These are phyloP conservation scores for Idaea dimidiata DNA, from an alignment of 2,888 invertebrate species.

Conservation along the genomic window DNA sequence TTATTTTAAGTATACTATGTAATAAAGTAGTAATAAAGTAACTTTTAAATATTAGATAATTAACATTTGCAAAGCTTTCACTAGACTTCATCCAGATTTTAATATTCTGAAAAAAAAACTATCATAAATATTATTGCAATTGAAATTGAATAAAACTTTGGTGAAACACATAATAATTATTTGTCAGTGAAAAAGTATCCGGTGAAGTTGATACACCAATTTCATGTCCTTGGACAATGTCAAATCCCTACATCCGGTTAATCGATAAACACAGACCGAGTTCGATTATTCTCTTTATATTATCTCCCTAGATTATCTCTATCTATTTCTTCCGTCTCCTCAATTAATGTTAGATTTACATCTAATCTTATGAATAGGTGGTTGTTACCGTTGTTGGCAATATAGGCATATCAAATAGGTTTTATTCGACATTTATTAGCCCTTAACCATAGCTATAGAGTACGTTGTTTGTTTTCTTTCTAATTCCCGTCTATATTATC, in stretches of 20 bases:
- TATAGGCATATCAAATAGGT: not conserved
- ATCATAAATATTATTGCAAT: not conserved
- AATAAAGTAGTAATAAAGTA: no score
- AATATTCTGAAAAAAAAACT: not conserved
- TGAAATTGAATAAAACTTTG: not conserved
- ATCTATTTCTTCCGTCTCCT: no score
- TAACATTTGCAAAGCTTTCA: not conserved
- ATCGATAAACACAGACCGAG: no score
- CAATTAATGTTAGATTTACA: no score
- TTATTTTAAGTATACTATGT: no score
- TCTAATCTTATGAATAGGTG: no score
- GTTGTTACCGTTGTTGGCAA: no score
- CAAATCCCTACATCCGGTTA: no score
- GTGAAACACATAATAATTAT: not conserved
- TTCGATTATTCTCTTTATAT: no score
- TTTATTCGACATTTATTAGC: not conserved
- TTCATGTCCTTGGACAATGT: no score
- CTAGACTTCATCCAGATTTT: not conserved
- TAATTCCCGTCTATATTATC: slow-evolving; percentile 16
- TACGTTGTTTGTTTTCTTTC: slow-evolving; percentile 5
- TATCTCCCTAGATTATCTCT: no score
- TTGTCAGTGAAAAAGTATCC: not conserved
- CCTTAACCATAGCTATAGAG: not conserved
- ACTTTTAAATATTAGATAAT: not conserved
- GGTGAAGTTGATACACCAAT: not conserved